Evolutionary conservation across 2,888 invertebrate species (phyloP), one percentile per base, ranked within the genome.

Genomic region (Melieria crassipennis): DNA sequence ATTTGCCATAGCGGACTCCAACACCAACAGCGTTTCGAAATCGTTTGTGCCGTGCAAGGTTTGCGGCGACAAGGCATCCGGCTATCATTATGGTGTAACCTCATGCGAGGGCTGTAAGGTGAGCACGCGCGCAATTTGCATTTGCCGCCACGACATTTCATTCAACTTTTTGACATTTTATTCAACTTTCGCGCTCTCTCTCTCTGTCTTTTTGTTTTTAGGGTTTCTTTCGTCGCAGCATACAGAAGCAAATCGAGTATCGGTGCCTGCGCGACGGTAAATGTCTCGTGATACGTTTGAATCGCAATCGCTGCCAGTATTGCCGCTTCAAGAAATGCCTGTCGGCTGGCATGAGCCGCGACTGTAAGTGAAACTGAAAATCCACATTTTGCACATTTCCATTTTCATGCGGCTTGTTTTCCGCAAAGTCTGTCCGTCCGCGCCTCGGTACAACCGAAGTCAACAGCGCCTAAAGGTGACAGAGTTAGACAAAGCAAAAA

Each of bases 71-170:
- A 94, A 95, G 84, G 95, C 95, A 73, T 94, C 94, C 69, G 87
- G 87, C 65, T 98, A 98, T 88, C 98, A 98, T 88, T 98, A 98
- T 91, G 98, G 98, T 68, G 98, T 98, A 79, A 98, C 97, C 76
- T 97, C 97, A 77, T 98, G 98, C 88, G 98, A 98, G 88, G 98
- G 98, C 78, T 98, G 98, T 89, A 98, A 98, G 93, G 97, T 97
- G 89, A 88, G 87, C 4, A 13, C 13, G 55, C 57, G 42, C 4
- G 47, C 16, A 0, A 16, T 16, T 16, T 16, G 57, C 45, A 65
- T 11, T 6, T 6, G 52, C 16, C 10, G 47, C 13, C 58, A 11
- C 30, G 4, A 43, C 43, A 13, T 48, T 60, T 5, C n/a, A 52
- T 55, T 2, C 30, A 30, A n/a, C 57, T 43, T 5, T 48, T 62